Percentiles rank a stretch among this genome's conserved stretches.
phyloP scores from a whole-genome alignment of 92 coral and sea anemone genomes.

The Nematostella vectensis region DNA sequence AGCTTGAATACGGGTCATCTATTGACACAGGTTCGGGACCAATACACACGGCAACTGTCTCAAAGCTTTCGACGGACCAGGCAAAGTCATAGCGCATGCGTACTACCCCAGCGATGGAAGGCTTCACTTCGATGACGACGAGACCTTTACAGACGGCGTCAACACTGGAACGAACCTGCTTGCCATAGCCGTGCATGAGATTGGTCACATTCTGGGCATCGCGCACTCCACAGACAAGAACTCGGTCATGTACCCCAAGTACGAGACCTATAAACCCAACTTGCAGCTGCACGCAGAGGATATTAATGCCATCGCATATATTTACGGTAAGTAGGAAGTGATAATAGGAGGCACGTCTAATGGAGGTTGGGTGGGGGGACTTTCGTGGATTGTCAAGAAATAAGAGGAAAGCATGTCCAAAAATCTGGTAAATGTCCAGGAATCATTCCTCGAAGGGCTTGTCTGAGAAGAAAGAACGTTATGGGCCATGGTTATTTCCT shows the following conservation, averaged over 20 bases:
- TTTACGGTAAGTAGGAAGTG: slow-evolving; percentile 42
- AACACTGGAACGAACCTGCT: slow-evolving; percentile 18
- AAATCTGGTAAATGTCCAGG: too few relatives aligned
- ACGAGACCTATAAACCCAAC: slow-evolving; percentile 17
- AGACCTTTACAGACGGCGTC: slow-evolving; percentile 25
- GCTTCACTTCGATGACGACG: slow-evolving; percentile 51
- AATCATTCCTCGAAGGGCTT: too few relatives aligned
- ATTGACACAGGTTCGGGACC: too few relatives aligned
- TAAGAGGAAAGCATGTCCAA: too few relatives aligned
- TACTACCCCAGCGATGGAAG: slow-evolving; percentile 35
- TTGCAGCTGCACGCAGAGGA: slow-evolving; percentile 33
- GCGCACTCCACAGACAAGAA: slow-evolving; percentile 32
- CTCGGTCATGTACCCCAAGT: slow-evolving; percentile 32
- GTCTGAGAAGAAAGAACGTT: too few relatives aligned
- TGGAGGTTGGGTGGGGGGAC: too few relatives aligned
- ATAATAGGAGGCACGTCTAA: too few relatives aligned
- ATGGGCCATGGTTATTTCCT: too few relatives aligned
- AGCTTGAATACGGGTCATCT: too few relatives aligned
- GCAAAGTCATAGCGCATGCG: slow-evolving; percentile 37
- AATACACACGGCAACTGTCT: slow-evolving; percentile 13
- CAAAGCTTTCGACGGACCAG: slow-evolving; percentile 39
- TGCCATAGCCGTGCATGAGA: slow-evolving; percentile 42
- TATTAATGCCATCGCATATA: slow-evolving; percentile 35
- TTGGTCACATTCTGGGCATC: slow-evolving; percentile 49
- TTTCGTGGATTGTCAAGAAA: too few relatives aligned